phyloP scores from a whole-genome alignment of 53 echinoderm and acorn worm genomes.

The Echinometra lucunter region DNA sequence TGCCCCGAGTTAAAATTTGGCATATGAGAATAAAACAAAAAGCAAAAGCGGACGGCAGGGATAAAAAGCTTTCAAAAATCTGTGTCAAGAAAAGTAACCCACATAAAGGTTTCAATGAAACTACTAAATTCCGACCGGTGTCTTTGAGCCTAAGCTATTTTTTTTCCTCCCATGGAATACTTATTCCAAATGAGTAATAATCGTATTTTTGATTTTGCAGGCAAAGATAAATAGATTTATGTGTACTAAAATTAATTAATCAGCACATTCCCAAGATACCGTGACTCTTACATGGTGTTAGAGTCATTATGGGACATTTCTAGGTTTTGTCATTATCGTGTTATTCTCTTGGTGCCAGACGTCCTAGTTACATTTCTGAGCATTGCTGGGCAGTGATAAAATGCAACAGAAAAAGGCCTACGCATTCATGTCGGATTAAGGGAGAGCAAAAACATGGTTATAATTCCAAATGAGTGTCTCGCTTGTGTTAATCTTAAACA shows the following conservation, averaged over 20 bases:
- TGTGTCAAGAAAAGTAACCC: background rate
- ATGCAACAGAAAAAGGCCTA: no score
- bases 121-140: background rate
- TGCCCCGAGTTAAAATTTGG: background rate
- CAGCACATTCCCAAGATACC: background rate
- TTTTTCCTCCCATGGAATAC: background rate
- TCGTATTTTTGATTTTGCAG: background rate
- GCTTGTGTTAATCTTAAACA: no score
- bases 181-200: background rate
- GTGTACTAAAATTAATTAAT: background rate
- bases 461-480: no score
- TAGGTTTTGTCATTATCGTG: no score
- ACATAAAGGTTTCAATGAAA: background rate
- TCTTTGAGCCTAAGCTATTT: background rate
- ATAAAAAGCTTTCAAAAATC: constrained; percentile 6
- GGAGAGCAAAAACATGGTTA: no score
- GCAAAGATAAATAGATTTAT: background rate
- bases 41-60: background rate
- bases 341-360: no score
- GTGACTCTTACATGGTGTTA: no score
- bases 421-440: no score
- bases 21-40: background rate
- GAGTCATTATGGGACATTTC: no score
- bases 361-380: no score
- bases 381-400: no score